These are phyloP conservation scores for Malurus elegans DNA, from an alignment of 2,113 vertebrate genomes.

Conservation along the genomic window DNA sequence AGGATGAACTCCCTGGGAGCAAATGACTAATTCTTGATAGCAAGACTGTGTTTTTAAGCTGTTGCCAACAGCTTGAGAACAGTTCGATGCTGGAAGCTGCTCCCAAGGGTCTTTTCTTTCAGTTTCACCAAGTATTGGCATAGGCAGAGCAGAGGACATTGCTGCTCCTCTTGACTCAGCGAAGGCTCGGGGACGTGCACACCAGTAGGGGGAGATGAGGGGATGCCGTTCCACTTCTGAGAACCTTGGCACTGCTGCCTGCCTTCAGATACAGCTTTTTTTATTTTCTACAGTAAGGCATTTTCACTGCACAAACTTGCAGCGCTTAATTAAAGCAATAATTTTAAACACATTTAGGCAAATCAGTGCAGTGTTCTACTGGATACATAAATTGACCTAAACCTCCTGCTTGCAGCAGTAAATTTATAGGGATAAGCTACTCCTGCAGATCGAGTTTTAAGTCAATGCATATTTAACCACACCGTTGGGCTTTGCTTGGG, in stretches of 20 bases:
- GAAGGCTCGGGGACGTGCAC: not conserved
- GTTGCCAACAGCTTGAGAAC: conserved; percentile 9
- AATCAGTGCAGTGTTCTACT: not conserved
- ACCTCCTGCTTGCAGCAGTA: not conserved
- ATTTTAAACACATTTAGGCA: not conserved
- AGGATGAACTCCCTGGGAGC: conserved; percentile 37
- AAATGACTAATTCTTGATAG: conserved; percentile 34
- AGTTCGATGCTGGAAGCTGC: conserved; percentile 16
- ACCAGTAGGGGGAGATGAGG: conserved; percentile 42
- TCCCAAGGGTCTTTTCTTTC: not conserved
- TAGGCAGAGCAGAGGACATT: not conserved
- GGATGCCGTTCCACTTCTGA: conserved; percentile 17
- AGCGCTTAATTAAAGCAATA: conserved; percentile 4
- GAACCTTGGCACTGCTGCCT: not conserved
- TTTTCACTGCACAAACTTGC: not conserved
- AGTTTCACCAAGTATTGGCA: not conserved
- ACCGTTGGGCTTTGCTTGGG: not conserved
- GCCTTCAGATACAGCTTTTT: not conserved
- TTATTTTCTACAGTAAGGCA: not conserved
- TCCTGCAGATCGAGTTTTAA: not conserved
- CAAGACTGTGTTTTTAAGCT: conserved; percentile 10
- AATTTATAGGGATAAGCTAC: not conserved
- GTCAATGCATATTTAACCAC: not conserved
- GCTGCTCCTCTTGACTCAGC: not conserved
- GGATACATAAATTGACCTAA: not conserved